phyloP scores from a whole-genome alignment of 2,888 invertebrate genomes.

The Zhuqinia jingwanae region DNA sequence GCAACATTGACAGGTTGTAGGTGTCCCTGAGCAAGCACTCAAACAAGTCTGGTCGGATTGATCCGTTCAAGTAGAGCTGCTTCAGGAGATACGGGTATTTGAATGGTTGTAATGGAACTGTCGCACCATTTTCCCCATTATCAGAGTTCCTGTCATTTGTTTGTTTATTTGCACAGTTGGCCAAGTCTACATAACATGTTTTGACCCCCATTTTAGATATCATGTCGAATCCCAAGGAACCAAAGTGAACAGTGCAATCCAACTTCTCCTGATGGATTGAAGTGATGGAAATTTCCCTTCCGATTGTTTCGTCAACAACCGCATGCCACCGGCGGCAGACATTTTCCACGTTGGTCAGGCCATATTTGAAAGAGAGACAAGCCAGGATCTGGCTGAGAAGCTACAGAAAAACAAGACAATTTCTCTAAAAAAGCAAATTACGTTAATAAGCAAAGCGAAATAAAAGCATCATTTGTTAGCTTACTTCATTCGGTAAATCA shows the following conservation, averaged over 20 bases:
- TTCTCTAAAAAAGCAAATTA: too few relatives aligned
- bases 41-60: background rate
- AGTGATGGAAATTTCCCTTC: constrained; percentile 19
- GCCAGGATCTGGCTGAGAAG: constrained; percentile 24
- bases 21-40: background rate
- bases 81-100: constrained; percentile 45
- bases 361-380: background rate
- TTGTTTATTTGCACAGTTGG: background rate
- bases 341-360: constrained; percentile 32
- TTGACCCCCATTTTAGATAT: constrained; percentile 45
- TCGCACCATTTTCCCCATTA: background rate
- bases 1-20: background rate
- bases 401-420: background rate
- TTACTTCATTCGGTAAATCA: constrained; percentile 54
- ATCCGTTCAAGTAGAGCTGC: constrained; percentile 35
- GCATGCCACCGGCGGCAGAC: constrained; percentile 31
- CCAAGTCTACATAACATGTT: constrained; percentile 17
- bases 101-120: background rate
- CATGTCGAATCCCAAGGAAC: constrained; percentile 8
- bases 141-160: background rate
- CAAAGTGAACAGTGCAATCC: background rate
- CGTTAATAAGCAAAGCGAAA: background rate
- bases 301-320: constrained; percentile 55
- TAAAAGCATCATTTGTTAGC: too few relatives aligned
- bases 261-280: background rate